These are phyloP conservation scores for Potorous gilbertii DNA, from an alignment of 2,797 vertebrate species.

Conservation along the genomic window DNA sequence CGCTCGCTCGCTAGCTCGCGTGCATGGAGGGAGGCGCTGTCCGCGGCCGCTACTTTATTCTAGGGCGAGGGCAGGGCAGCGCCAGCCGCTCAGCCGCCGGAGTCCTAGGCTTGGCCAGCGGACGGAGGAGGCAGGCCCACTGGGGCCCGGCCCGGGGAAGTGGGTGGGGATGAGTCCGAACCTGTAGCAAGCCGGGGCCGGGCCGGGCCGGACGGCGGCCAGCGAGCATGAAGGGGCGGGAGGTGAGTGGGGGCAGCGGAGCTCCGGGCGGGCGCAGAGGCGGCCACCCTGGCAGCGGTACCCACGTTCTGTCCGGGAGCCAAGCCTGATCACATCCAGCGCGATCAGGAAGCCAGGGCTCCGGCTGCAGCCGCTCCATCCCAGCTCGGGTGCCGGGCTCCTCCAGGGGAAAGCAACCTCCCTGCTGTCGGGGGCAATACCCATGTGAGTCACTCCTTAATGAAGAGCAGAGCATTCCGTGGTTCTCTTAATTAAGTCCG, in stretches of 20 bases:
- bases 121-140: background rate
- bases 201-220: constrained; percentile 52
- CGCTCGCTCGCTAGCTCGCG: background rate
- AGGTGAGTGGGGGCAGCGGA: background rate
- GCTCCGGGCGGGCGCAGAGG: background rate
- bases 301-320: background rate
- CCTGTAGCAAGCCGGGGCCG: constrained; percentile 6
- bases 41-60: constrained; percentile 7
- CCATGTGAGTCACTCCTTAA: background rate
- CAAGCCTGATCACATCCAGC: background rate
- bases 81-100: background rate
- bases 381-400: background rate
- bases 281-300: background rate
- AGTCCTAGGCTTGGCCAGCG: background rate
- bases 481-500: background rate
- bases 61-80: background rate
- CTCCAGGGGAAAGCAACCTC: background rate
- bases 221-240: background rate
- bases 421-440: background rate
- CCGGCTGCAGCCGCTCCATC: background rate
- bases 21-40: constrained; percentile 15
- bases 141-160: constrained; percentile 55
- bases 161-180: constrained; percentile 70
- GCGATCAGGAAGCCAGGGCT: background rate
- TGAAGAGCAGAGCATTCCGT: background rate